phyloP scores from a whole-genome alignment of 2,797 vertebrate species.

The Melanotaenia trifasciata region DNA sequence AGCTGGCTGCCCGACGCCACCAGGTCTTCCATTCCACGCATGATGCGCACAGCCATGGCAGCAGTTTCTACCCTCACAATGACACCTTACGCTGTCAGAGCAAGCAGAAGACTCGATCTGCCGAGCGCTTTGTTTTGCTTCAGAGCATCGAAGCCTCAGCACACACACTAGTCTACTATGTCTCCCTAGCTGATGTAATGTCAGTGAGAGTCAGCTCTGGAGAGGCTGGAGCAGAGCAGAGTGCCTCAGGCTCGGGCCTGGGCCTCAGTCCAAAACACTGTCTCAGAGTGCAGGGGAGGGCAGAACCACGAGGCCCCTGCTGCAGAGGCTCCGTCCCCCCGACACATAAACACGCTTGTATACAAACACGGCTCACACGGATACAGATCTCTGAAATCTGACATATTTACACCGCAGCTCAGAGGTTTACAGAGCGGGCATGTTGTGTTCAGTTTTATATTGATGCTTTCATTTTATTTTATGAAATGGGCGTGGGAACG shows the following conservation, averaged over 20 bases:
- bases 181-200: slow-evolving; percentile 77
- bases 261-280: slow-evolving; percentile 86
- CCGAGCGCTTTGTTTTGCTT: slow-evolving; percentile 43
- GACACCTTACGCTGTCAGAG: slow-evolving; percentile 25
- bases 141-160: slow-evolving; percentile 38
- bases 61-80: slow-evolving; percentile 1
- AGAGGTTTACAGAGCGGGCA: not conserved
- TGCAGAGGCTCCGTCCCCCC: slow-evolving; percentile 14
- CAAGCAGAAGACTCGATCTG: slow-evolving; percentile 30
- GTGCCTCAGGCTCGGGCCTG: slow-evolving; percentile 84
- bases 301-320: slow-evolving; percentile 60
- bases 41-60: slow-evolving; percentile 88
- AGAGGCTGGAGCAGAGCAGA: slow-evolving; percentile 76
- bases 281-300: slow-evolving; percentile 80
- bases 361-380: slow-evolving; percentile 38
- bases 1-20: slow-evolving; percentile 90
- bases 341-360: slow-evolving; percentile 54
- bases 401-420: slow-evolving; percentile 55
- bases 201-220: slow-evolving; percentile 70
- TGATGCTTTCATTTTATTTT: slow-evolving; percentile 49
- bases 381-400: slow-evolving; percentile 41
- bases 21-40: slow-evolving; percentile 91
- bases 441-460: slow-evolving; percentile 9
- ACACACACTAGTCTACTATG: slow-evolving; percentile 55
- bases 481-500: slow-evolving; percentile 44